Evolutionary conservation across 2,888 invertebrate species (phyloP).

Genomic region (Eupithecia inturbata): DNA sequence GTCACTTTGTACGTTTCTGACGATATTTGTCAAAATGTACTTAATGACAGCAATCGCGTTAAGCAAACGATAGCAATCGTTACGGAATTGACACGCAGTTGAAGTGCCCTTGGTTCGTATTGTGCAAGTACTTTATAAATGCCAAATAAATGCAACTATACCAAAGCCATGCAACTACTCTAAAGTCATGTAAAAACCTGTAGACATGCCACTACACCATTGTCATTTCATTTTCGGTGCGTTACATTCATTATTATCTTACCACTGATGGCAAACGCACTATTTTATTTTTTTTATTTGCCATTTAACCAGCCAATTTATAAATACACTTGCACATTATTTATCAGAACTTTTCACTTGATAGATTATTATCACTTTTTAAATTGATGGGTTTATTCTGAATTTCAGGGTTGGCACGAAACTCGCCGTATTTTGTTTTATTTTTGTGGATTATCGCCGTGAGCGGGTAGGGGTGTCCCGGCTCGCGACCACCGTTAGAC

Average conservation of each 20-base stretch:
- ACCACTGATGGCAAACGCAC: conserved; percentile 82
- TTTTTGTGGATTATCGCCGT: conserved; percentile 47
- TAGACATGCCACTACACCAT: conserved; percentile 75
- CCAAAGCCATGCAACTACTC: conserved; percentile 60
- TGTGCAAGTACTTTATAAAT: neutral
- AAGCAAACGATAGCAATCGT: neutral
- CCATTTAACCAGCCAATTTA: conserved; percentile 59
- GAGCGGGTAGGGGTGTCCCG: conserved; percentile 53
- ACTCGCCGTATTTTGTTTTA: conserved; percentile 53
- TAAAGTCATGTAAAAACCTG: conserved; percentile 74
- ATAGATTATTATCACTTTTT: neutral
- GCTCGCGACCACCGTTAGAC: conserved; percentile 65
- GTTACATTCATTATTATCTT: conserved; percentile 66
- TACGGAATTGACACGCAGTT: neutral
- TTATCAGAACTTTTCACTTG: neutral
- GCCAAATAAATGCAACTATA: conserved; percentile 20
- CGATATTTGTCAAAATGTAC: neutral
- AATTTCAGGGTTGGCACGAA: conserved; percentile 34
- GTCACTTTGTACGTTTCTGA: neutral
- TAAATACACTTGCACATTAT: conserved; percentile 41
- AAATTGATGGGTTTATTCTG: neutral
- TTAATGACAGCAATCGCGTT: neutral
- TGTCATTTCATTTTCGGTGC: conserved; percentile 62
- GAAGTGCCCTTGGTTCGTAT: neutral
- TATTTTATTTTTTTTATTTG: conserved; percentile 79